Evolutionary conservation across 1,140 invertebrate genomes (phyloP), one percentile per base, ranked within the genome.

Genomic region (Aplysia californica): DNA sequence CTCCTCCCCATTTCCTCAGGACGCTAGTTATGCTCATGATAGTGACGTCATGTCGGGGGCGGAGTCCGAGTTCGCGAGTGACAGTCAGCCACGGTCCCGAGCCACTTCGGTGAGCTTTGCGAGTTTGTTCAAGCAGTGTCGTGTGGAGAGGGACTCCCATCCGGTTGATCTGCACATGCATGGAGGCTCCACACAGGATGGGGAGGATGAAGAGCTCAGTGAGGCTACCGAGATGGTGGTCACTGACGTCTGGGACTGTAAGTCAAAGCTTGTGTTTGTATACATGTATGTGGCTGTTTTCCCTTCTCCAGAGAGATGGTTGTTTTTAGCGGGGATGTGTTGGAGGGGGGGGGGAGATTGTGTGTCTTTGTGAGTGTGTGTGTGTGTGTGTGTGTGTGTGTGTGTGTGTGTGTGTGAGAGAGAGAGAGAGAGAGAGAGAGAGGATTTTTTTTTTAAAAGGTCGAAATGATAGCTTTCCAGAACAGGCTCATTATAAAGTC

Each of bases 371-470:
- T n/a, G n/a, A n/a, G n/a, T n/a, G n/a, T n/a, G n/a, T n/a, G n/a
- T n/a, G n/a, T n/a, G n/a, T n/a, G n/a, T n/a, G n/a, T n/a, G n/a
- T n/a, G n/a, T 44, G 20, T 44, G 4, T 67, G 5, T 38, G 2
- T 38, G 29, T 3, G 29, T 67, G 5, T 23, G 21, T 3, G 5
- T 36, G 3, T 36, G 3, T 10, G 26, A 4, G 64, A 33, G 64
- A 4, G 64, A 33, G 64, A 33, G 64, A 66, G 64, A 66, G 64
- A 66, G 64, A 66, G 64, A 66, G 26, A n/a, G n/a, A n/a, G n/a
- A n/a, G n/a, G n/a, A n/a, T n/a, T n/a, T n/a, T n/a, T n/a, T n/a
- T n/a, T n/a, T 4, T 6, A 61, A 29, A n/a, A n/a, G n/a, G n/a
- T n/a, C n/a, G n/a, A n/a, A n/a, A n/a, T n/a, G n/a, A n/a, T n/a